Evolutionary conservation across 2,888 invertebrate genomes (phyloP).

Genomic region (Aleiodes alternator): DNA sequence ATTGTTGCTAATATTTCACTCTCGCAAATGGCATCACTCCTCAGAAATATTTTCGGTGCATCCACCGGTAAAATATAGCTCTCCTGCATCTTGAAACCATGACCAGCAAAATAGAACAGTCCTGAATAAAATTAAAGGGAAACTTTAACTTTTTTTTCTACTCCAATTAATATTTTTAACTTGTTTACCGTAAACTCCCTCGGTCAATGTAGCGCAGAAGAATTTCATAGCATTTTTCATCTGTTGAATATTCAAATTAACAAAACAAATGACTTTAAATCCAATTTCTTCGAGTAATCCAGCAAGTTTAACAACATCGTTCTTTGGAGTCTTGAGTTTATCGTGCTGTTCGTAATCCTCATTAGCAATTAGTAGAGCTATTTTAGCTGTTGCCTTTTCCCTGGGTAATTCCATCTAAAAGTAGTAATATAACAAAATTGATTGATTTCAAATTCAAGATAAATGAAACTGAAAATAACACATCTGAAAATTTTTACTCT

Average conservation of each 20-base stretch:
- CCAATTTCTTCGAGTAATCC: constrained; percentile 64
- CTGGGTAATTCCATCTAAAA: constrained; percentile 61
- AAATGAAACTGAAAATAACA: background rate
- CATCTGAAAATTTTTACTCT: background rate
- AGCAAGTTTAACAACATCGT: constrained; percentile 67
- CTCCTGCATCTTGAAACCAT: constrained; percentile 72
- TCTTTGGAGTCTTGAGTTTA: constrained; percentile 63
- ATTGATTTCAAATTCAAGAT: background rate
- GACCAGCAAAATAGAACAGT: constrained; percentile 72
- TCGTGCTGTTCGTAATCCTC: constrained; percentile 63
- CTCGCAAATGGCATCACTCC: constrained; percentile 67
- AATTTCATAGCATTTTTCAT: constrained; percentile 68
- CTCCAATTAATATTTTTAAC: background rate
- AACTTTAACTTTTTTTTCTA: constrained; percentile 14
- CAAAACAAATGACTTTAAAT: constrained; percentile 68
- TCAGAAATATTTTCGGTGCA: constrained; percentile 64
- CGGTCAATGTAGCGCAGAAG: constrained; percentile 64
- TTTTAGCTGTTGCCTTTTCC: constrained; percentile 66
- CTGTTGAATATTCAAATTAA: constrained; percentile 66
- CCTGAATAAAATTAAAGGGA: constrained; percentile 56
- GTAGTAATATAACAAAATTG: constrained; percentile 4
- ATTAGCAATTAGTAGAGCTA: constrained; percentile 71
- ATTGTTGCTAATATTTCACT: constrained; percentile 66
- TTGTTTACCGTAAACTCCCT: constrained; percentile 68
- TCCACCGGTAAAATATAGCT: constrained; percentile 71